phyloP scores from a whole-genome alignment of 2,797 vertebrate species.

The Syndactyla subalaris region DNA sequence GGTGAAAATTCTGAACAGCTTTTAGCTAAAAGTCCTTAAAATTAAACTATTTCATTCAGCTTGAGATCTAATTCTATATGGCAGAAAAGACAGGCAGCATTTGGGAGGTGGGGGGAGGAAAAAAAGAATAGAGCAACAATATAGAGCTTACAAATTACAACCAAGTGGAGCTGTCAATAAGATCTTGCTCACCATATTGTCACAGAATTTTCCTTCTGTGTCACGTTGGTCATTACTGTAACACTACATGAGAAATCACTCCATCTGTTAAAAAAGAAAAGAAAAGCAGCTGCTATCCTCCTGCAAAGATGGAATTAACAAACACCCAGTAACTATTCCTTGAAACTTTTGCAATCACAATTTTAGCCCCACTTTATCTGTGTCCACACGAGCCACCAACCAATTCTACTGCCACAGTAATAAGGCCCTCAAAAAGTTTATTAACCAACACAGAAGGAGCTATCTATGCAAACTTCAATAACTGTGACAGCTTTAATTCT shows the following conservation, averaged over 20 bases:
- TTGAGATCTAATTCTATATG: conserved; percentile 56
- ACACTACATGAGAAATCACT: conserved; percentile 80
- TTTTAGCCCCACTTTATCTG: conserved; percentile 70
- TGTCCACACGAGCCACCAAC: conserved; percentile 57
- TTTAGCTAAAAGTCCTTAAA: conserved; percentile 42
- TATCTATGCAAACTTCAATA: not conserved
- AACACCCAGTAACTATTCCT: conserved; percentile 71
- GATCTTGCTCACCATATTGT: conserved; percentile 77
- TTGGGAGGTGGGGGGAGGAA: conserved; percentile 5
- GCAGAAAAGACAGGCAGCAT: conserved; percentile 57
- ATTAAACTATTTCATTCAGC: conserved; percentile 57
- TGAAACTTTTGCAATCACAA: conserved; percentile 73
- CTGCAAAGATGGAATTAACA: conserved; percentile 77
- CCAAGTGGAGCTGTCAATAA: conserved; percentile 76
- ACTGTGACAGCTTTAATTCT: not conserved
- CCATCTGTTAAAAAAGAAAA: conserved; percentile 80
- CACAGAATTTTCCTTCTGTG: conserved; percentile 77
- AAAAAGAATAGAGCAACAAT: conserved; percentile 52
- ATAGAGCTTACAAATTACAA: conserved; percentile 49
- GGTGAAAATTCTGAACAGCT: conserved; percentile 39
- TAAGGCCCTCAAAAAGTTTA: conserved; percentile 17
- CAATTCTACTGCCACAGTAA: conserved; percentile 40
- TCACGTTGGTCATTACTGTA: conserved; percentile 76
- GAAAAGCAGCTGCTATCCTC: conserved; percentile 77
- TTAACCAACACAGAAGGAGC: not conserved